Conservation (phyloP, 1,140 invertebrate genomes). For the Pogonognathellus flavescens region DNA sequence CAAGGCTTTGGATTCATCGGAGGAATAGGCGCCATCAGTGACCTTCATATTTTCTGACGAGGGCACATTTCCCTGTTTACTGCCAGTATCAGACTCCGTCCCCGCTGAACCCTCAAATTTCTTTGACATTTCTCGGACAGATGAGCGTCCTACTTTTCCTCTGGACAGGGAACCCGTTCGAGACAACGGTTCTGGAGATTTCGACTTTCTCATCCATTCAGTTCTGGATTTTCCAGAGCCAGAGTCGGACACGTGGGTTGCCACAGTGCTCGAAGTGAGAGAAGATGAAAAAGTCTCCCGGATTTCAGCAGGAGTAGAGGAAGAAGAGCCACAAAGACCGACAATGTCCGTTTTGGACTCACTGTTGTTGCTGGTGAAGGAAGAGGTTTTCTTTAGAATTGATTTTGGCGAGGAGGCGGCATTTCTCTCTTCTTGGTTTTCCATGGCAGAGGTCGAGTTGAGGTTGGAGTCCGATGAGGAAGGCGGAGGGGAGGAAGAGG, state of each 20-base stretch:
- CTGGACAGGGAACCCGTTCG: constrained; percentile 52
- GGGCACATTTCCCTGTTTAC: constrained; percentile 25
- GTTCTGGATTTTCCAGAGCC: neutral
- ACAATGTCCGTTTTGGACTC: constrained; percentile 52
- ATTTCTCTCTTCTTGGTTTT: neutral
- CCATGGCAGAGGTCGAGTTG: neutral
- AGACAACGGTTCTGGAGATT: constrained; percentile 4
- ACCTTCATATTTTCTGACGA: neutral
- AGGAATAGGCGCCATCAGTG: too few species aligned
- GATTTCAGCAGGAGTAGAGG: neutral
- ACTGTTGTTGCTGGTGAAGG: constrained; percentile 58
- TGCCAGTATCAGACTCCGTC: neutral
- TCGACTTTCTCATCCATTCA: neutral
- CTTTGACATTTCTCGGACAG: constrained; percentile 64
- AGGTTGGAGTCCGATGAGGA: neutral
- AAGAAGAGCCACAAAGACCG: neutral
- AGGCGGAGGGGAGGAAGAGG: neutral
- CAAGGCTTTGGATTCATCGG: neutral
- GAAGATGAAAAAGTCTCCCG: neutral
- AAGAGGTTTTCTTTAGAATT: constrained; percentile 64
- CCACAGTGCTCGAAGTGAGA: neutral
- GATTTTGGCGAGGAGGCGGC: constrained; percentile 58
- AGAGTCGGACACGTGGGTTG: neutral
- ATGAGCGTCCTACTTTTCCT: constrained; percentile 63
- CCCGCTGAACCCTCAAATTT: constrained; percentile 45